Base-by-base conservation (phyloP, 1,140 invertebrate species). In the Lordiphosa collinella region DNA sequence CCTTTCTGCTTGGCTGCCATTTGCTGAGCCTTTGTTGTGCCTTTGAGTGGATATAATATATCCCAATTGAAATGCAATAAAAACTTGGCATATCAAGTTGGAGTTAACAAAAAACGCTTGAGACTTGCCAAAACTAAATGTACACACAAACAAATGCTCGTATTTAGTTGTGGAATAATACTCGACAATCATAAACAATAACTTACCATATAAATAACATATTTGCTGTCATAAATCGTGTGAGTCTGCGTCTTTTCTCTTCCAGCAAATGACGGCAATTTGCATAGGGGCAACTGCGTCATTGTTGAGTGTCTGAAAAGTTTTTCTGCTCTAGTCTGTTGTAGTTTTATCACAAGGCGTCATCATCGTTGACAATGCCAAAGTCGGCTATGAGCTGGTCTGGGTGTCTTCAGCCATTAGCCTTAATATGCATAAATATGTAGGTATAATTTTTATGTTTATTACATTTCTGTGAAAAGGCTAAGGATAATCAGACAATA, bases 251-350 rank as follows among this genome's bases (percentile, higher is more conserved):
- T 52, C 43, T 43, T 43, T 73, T 60, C 54, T 71, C 32, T 25
- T 41, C 29, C 53, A 44, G 51, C 44, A 68, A 60, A 68, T 73
- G 69, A 54, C 46, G 22, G 37, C 55, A 47, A 80, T 79, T 60
- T 66, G 59, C 67, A 76, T 72, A 57, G 78, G 59, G 51, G 37
- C 56, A 59, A 51, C 74, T 78, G 59, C 76, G 66, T 80, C 71
- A 66, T 75, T 82, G 65, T 65, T 46, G 49, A 75, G 52, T 32
- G 76, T 76, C 76, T 76, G 66, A 43, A 76, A 82, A 84, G 66
- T 82, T 82, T 80, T 70, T 31, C 9, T 48, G 12, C 25, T 9
- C 13, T 31, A 10, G 10, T 12, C 18, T 12, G 9, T 44, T 52
- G 16, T 43, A 47, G 46, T 58, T 68, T 63, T 67, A 72, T 54